Percentiles rank a stretch among this genome's conserved stretches.
These are phyloP conservation scores for Sterrhoptilus dennistouni DNA, from an alignment of 2,113 vertebrate genomes.

Conservation along the genomic window DNA sequence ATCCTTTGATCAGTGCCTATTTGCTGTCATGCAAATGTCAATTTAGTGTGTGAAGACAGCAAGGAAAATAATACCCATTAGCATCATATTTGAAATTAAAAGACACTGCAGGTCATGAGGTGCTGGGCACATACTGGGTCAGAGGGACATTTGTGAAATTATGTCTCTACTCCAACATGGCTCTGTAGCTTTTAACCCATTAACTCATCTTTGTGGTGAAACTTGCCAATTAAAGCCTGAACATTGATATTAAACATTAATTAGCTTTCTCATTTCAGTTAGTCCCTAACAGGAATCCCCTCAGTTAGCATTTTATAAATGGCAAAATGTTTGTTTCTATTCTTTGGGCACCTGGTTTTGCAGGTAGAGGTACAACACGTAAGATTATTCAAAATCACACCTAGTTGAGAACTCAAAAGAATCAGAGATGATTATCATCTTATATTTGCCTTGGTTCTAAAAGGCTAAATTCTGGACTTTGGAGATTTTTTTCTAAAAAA, in stretches of 20 bases:
- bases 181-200: background rate
- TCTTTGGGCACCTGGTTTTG: background rate
- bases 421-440: background rate
- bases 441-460: background rate
- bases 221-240: background rate
- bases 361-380: background rate
- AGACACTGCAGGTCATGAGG: background rate
- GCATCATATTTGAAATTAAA: background rate
- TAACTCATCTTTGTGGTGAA: background rate
- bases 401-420: background rate
- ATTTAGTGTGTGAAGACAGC: background rate
- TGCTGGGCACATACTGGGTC: background rate
- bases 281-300: background rate
- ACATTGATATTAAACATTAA: background rate
- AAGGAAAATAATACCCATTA: background rate
- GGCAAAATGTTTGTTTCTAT: background rate
- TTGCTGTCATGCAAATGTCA: background rate
- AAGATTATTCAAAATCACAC: background rate
- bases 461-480: background rate
- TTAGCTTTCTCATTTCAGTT: background rate
- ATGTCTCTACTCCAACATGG: background rate
- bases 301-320: background rate
- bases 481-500: background rate
- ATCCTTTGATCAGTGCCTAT: background rate
- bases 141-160: background rate